Percentiles rank a stretch among this genome's conserved stretches.
phyloP scores from a whole-genome alignment of 2,797 vertebrate species.

The Crocidura indochinensis region DNA sequence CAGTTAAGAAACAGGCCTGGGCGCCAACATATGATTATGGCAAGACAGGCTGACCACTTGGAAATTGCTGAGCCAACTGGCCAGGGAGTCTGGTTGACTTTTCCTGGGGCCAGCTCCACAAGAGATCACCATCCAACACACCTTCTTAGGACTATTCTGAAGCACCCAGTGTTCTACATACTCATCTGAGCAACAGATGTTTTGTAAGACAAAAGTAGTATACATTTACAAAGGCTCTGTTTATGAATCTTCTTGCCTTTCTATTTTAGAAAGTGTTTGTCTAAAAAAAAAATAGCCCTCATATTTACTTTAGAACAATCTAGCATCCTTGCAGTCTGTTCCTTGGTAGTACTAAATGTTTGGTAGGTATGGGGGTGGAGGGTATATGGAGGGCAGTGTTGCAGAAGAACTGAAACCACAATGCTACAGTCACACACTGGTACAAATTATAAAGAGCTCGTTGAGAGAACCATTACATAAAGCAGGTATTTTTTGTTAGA shows the following conservation, averaged over 20 bases:
- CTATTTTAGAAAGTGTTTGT: conserved; percentile 81
- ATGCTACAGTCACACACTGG: conserved; percentile 72
- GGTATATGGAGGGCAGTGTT: too few relatives aligned
- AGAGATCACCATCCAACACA: conserved; percentile 88
- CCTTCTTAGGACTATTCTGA: conserved; percentile 90
- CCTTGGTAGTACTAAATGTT: neutral
- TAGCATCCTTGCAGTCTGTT: conserved; percentile 48
- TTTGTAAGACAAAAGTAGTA: conserved; percentile 86
- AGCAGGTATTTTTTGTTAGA: conserved; percentile 80
- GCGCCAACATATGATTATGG: conserved; percentile 97
- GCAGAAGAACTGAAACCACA: conserved; percentile 63
- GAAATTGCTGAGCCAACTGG: conserved; percentile 97
- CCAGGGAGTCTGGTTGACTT: conserved; percentile 88
- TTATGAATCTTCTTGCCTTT: conserved; percentile 74
- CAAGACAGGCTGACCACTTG: conserved; percentile 96
- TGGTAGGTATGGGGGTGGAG: neutral
- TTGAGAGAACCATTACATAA: conserved; percentile 78
- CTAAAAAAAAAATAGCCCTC: conserved; percentile 56
- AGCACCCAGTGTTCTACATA: conserved; percentile 85
- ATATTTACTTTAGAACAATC: conserved; percentile 77
- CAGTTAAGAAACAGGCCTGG: conserved; percentile 94
- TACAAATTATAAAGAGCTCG: conserved; percentile 70
- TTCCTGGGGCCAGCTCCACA: conserved; percentile 88
- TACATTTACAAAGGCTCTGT: conserved; percentile 79
- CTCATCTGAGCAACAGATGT: conserved; percentile 87